Conservation (phyloP, 37 sponge, comb jelly and placozoan species). For the Diacarnus erythraeanus region DNA sequence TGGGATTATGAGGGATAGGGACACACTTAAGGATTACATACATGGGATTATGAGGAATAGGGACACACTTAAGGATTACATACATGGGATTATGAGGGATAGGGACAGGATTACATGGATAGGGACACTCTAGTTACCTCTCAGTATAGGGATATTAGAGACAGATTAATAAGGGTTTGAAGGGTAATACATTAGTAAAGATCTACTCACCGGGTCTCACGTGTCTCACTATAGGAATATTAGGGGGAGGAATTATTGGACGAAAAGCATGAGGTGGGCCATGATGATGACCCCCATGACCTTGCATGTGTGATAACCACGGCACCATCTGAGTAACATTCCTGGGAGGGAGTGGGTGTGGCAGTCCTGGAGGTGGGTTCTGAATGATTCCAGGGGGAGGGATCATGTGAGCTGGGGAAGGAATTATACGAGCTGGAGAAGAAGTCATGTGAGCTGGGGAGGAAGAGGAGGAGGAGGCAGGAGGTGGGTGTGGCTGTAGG, state of each 20-base stretch:
- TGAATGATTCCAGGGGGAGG: constrained; percentile 15
- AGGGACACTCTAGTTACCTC: no score
- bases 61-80: no score
- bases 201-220: no score
- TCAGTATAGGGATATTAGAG: no score
- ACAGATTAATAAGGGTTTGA: no score
- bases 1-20: no score
- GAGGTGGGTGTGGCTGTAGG: neutral
- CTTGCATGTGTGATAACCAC: neutral
- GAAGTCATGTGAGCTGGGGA: constrained; percentile 4
- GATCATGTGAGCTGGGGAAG: neutral
- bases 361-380: constrained; percentile 2
- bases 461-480: constrained; percentile 6
- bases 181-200: no score
- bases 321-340: neutral
- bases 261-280: constrained; percentile 7
- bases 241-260: neutral
- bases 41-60: no score
- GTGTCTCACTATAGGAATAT: neutral
- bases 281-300: neutral
- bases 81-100: no score
- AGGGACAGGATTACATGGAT: no score
- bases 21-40: no score
- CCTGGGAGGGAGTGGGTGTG: neutral
- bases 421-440: neutral